These are phyloP conservation scores for Ennomos fuscantarius DNA, from an alignment of 2,888 invertebrate genomes.

Conservation along the genomic window DNA sequence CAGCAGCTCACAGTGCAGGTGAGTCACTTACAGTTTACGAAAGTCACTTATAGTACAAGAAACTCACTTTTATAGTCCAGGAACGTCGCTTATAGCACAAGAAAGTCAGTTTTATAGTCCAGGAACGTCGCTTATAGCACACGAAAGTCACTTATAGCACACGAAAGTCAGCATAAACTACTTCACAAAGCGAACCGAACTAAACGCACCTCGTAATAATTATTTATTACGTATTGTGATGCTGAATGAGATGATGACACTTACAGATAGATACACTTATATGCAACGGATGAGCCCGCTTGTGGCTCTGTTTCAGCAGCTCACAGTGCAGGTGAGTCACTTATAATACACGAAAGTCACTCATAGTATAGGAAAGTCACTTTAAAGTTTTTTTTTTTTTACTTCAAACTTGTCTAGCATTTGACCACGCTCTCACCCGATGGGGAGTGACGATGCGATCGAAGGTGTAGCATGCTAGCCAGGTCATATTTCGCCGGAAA, in stretches of 20 bases:
- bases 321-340: neutral
- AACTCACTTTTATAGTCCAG: slow-evolving; percentile 1
- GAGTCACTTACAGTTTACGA: slow-evolving; percentile 89
- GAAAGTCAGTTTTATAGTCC: neutral
- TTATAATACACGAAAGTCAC: neutral
- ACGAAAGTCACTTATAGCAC: too few species aligned
- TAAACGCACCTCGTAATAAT: slow-evolving; percentile 98
- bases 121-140: neutral
- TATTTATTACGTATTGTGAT: slow-evolving; percentile 98
- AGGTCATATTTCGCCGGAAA: too few species aligned
- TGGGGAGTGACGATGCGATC: too few species aligned
- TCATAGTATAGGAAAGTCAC: neutral
- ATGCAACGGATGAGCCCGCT: slow-evolving; percentile 99
- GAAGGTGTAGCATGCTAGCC: too few species aligned
- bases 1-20: slow-evolving; percentile 95
- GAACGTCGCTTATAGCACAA: neutral
- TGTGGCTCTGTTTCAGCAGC: neutral
- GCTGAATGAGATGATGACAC: slow-evolving; percentile 95
- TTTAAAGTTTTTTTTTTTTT: too few species aligned
- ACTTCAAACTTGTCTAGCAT: too few species aligned
- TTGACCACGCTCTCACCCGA: too few species aligned
- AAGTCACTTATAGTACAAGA: neutral
- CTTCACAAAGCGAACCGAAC: slow-evolving; percentile 97
- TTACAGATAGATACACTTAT: slow-evolving; percentile 97
- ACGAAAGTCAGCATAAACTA: too few species aligned